Percentiles rank a stretch among this genome's conserved stretches.
Evolutionary conservation across 2,888 invertebrate genomes (phyloP).

Genomic region (Limenitis camilla): DNA sequence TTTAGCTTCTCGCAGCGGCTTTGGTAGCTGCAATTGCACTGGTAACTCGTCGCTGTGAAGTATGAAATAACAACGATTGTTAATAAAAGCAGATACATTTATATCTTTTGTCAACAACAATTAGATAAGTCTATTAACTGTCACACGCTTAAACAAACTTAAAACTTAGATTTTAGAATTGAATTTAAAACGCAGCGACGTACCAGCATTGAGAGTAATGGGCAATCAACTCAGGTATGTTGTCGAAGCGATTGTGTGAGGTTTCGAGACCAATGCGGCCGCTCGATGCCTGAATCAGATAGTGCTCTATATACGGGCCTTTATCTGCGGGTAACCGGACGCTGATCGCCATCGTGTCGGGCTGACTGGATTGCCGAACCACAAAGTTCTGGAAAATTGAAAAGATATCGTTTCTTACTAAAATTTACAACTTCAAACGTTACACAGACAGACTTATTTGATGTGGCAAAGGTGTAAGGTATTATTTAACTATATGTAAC

Average conservation of each 20-base stretch:
- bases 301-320: constrained; percentile 95
- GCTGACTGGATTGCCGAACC: constrained; percentile 94
- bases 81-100: not conserved
- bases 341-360: constrained; percentile 95
- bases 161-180: no score
- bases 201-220: constrained; percentile 95
- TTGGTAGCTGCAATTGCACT: constrained; percentile 89
- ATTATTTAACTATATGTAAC: not conserved
- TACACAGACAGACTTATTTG: no score
- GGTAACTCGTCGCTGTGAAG: constrained; percentile 90
- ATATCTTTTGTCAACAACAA: not conserved
- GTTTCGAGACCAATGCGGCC: constrained; percentile 92
- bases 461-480: no score
- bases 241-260: constrained; percentile 93
- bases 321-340: constrained; percentile 90
- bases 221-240: constrained; percentile 92
- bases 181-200: constrained; percentile 33
- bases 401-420: not conserved
- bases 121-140: not conserved
- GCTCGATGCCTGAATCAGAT: constrained; percentile 90
- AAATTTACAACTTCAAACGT: no score
- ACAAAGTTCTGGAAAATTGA: constrained; percentile 87
- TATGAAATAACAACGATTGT: not conserved
- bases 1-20: constrained; percentile 88
- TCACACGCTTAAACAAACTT: no score